Base-by-base conservation (phyloP, 1,140 invertebrate genomes). In the Tenebrio molitor region DNA sequence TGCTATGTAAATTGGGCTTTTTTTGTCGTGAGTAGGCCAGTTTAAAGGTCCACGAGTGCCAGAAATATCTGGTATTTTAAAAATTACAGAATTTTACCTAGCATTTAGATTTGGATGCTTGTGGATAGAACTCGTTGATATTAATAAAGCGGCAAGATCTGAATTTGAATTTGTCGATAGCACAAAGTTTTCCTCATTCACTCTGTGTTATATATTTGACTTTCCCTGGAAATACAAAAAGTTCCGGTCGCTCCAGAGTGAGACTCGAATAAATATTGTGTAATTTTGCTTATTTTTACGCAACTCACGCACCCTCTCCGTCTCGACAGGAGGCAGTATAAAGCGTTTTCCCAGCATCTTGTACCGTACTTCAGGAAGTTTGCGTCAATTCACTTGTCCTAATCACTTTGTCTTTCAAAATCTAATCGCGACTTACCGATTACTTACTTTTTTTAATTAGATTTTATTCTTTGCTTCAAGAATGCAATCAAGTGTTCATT, bases 71-170 rank as follows among this genome's bases (percentile, higher is more conserved):
- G 25, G 25, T 29, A 29, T 29, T 29, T 29, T 8, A 8, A 8
- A 4, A 29, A 29, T 4, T 29, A 3, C 16, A 17, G 44, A 50
- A 50, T 50, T 21, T 50, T 50, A 21, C 25, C 8, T 29, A 4
- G 25, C 25, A 29, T 29, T 29, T 29, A 29, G 25, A 8, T 29
- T 8, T 4, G 3, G 8, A 3, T 29, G 3, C 8, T 29, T 8
- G 8, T 8, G 3, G 25, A 8, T 29, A 50, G 16, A 65, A 33
- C 62, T 65, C 17, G 33, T 65, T 65, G 17, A 36, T 41, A 25
- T 65, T 65, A 65, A 65, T 65, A 65, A 65, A 65, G 62, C 44
- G 62, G 12, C 62, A 10, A 50, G 16, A 50, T 23, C 44, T 50
- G 62, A 21, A 65, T 65, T 65, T 65, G 17, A 36, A 39, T 65